These are phyloP conservation scores for Drosophila orosa DNA, from an alignment of 1,140 invertebrate species.

Conservation along the genomic window DNA sequence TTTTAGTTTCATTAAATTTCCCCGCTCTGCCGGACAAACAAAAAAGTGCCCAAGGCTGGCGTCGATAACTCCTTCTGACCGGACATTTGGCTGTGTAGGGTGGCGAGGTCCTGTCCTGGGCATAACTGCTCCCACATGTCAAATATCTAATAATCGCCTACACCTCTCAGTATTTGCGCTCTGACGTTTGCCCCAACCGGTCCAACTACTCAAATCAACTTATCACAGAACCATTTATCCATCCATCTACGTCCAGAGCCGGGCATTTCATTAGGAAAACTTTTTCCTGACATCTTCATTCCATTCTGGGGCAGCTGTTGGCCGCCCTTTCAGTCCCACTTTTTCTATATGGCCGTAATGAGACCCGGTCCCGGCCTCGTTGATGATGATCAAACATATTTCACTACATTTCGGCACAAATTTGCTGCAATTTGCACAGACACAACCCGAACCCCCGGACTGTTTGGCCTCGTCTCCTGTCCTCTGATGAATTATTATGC, in stretches of 20 bases:
- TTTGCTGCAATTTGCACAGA: slow-evolving; percentile 77
- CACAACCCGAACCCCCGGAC: slow-evolving; percentile 11
- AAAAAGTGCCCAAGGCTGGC: slow-evolving; percentile 38
- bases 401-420: slow-evolving; percentile 64
- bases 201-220: slow-evolving; percentile 30
- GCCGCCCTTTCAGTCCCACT: slow-evolving; percentile 40
- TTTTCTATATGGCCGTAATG: slow-evolving; percentile 36
- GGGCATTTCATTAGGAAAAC: slow-evolving; percentile 47
- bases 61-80: slow-evolving; percentile 6
- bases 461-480: neutral
- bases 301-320: slow-evolving; percentile 34
- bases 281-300: slow-evolving; percentile 43
- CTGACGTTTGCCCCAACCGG: slow-evolving; percentile 1
- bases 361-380: slow-evolving; percentile 28
- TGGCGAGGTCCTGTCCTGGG: neutral
- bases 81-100: neutral
- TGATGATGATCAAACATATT: slow-evolving; percentile 76
- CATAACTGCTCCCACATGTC: slow-evolving; percentile 28
- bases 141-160: slow-evolving; percentile 43
- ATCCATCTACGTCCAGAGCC: slow-evolving; percentile 26
- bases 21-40: slow-evolving; percentile 43
- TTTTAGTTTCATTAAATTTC: slow-evolving; percentile 76
- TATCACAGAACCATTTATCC: slow-evolving; percentile 24
- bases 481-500: slow-evolving; percentile 79
- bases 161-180: slow-evolving; percentile 25